These are phyloP conservation scores for Chloroceryle amazona DNA, from an alignment of 2,797 vertebrate species.

Conservation along the genomic window DNA sequence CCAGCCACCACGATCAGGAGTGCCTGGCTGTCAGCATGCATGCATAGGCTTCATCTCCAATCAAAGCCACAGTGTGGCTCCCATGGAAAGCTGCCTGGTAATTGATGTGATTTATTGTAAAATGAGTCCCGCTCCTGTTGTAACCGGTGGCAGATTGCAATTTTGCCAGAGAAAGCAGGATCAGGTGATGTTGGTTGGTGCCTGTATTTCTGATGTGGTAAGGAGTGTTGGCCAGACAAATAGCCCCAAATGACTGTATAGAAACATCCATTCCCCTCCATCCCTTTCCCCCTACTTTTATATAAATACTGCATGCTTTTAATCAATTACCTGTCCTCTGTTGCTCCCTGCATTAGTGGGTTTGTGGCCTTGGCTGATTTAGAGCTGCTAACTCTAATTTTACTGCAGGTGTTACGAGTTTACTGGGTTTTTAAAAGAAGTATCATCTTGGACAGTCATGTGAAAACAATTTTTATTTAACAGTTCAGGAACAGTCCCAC, in stretches of 20 bases:
- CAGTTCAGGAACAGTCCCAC: neutral
- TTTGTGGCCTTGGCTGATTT: neutral
- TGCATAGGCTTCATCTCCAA: constrained; percentile 22
- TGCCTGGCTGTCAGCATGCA: neutral
- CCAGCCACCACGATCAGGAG: accelerated
- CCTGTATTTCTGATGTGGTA: neutral
- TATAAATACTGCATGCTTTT: neutral
- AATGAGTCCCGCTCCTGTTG: accelerated
- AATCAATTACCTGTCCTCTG: neutral
- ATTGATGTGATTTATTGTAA: neutral
- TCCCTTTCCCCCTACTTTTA: accelerated
- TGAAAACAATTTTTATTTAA: neutral
- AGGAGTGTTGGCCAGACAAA: neutral
- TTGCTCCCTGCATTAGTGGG: neutral
- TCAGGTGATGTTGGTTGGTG: neutral
- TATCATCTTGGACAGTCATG: neutral
- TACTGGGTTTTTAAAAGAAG: neutral
- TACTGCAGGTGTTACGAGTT: neutral
- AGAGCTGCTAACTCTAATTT: neutral
- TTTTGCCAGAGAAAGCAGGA: neutral
- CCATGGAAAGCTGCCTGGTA: constrained; percentile 6
- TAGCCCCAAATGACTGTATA: neutral
- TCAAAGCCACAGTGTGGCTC: constrained; percentile 27
- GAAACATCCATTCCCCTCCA: neutral
- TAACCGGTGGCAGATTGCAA: neutral